Base-by-base conservation (phyloP, 2,797 vertebrate species). In the Schizothorax lantsangensis region DNA sequence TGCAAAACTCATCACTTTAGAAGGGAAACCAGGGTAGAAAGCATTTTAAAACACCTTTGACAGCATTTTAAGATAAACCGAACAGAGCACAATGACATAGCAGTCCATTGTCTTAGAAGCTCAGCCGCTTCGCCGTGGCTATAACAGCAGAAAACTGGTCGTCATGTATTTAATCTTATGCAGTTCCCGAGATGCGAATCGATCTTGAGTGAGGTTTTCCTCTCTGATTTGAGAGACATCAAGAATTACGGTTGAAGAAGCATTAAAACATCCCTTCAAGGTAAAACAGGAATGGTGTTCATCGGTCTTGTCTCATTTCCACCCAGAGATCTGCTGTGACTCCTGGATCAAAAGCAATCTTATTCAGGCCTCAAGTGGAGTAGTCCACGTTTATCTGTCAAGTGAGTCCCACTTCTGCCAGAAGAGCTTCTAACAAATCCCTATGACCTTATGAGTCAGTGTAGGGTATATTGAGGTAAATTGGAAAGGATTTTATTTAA, bases 191-290 rank as follows among this genome's bases (percentile, higher is more conserved):
- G 97, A 79, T 98, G 97, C 0, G 96, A 92, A 99, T 0, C 97
- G 98, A 89, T 97, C 98, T 0, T 92, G 97, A 0, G 93, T 99
- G 26, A 97, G 97, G 36, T 98, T 97, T 87, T 98, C 98, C 0
- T 97, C 97, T 0, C 93, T 99, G 89, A 97, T 99, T 91, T 94
- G 98, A 69, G 98, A 99, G 90, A 99, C 97, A 0, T 99, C 98
- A 0, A 93, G 97, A 0, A 96, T 99, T 88, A 96, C 96, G 0
- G 93, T 98, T 69, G 94, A 93, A 47, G 97, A 99, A 88, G 96
- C 96, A 0, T 90, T 98, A 62, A 96, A 97, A 92, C 97, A 98
- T 92, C 97, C 98, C 0, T 17, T 99, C 82, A 96, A 96, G 97
- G 98, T 98, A 90, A 72, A 79, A 71, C 66, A 71, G 14, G 21